phyloP scores from a whole-genome alignment of 2,888 invertebrate genomes.

The Drosophila neotestacea region DNA sequence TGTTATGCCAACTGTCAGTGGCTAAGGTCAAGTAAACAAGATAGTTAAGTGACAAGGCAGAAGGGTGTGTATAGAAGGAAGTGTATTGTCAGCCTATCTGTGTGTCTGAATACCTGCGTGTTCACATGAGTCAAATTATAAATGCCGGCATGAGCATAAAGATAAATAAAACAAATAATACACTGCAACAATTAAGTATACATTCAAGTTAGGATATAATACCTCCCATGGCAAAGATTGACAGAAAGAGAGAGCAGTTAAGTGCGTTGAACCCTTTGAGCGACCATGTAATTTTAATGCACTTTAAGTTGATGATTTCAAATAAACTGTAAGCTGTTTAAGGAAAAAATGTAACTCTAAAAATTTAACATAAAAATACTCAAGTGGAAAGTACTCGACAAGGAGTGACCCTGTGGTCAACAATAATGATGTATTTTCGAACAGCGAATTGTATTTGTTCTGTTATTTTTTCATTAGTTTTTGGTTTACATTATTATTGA shows the following conservation, averaged over 20 bases:
- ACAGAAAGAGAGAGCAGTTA: background rate
- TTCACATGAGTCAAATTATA: constrained; percentile 45
- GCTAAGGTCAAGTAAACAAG: constrained; percentile 70
- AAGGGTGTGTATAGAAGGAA: background rate
- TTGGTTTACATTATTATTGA: too few relatives aligned
- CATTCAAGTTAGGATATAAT: background rate
- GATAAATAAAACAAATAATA: constrained; percentile 31
- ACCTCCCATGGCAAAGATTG: background rate
- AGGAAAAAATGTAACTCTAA: background rate
- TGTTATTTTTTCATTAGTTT: too few relatives aligned
- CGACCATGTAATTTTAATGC: too few relatives aligned
- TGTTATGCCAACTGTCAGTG: constrained; percentile 50
- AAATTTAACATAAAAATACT: too few relatives aligned
- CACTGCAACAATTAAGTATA: constrained; percentile 17
- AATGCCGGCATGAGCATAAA: constrained; percentile 29
- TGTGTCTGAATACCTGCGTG: constrained; percentile 40
- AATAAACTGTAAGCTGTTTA: background rate
- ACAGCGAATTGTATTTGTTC: too few relatives aligned
- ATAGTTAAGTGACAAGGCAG: constrained; percentile 6
- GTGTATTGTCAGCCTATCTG: background rate
- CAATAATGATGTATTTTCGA: too few relatives aligned
- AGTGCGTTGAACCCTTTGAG: background rate
- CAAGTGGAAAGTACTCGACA: too few relatives aligned
- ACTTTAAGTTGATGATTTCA: background rate
- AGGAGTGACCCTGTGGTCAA: too few relatives aligned